Base-by-base conservation (phyloP, 2,113 vertebrate genomes). In the Lasiurus cinereus region DNA sequence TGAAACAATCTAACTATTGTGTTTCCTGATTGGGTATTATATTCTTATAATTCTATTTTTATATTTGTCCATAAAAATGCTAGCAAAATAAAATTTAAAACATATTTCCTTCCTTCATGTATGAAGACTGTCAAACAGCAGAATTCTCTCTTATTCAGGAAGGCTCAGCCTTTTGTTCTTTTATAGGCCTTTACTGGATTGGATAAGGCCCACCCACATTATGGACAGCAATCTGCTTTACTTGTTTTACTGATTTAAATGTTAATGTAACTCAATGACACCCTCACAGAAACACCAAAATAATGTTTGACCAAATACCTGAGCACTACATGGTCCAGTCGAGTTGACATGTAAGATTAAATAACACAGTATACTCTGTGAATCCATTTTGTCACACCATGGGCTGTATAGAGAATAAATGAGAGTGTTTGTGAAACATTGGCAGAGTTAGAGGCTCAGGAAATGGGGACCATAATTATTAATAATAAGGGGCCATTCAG, bases 1-100 rank as follows among this genome's bases (percentile, higher is more conserved):
- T 59, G 27, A 90, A 96, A 66, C 39, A 56, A n/a, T 66, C 90
- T 74, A 15, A 36, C 69, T 52, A 39, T 79, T 87, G 22, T 80
- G 8, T 46, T 93, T 97, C 88, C 21, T 13, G n/a, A 77, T 83
- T 93, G 14, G 0, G 11, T 31, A 54, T 91, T 79, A 33, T 69
- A n/a, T n/a, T 39, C 50, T n/a, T n/a, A n/a, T n/a, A n/a, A n/a
- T 79, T 59, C 70, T 74, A 3, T 15, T 82, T 83, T 48, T 29
- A 31, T 48, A 48, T 72, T 70, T 87, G 43, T 69, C 72, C 19
- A 74, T 22, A 52, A 79, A 91, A 70, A n/a, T 11, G 8, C 39
- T 27, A 56, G 50, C 12, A 70, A 80, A 52, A 39, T 39, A 52
- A 39, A 80, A 24, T 48, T n/a, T 78, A 50, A 62, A 86, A 43